These are phyloP conservation scores for Cervus canadensis DNA, from an alignment of 2,113 vertebrate species.

Conservation along the genomic window DNA sequence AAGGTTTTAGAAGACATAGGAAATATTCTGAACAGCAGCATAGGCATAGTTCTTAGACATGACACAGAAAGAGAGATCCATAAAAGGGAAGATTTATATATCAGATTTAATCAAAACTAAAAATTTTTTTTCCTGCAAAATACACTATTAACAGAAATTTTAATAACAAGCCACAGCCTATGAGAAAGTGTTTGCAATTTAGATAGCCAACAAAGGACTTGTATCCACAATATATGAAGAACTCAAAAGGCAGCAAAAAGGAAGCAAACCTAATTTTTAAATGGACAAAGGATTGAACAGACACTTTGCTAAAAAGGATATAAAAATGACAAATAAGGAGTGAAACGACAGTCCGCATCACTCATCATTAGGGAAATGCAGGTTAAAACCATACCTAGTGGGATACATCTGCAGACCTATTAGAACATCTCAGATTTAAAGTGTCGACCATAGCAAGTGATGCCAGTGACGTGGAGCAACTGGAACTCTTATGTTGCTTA, in stretches of 20 bases:
- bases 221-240: neutral
- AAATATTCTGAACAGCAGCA: neutral
- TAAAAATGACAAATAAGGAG: neutral
- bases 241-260: neutral
- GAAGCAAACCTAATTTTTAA: neutral
- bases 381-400: neutral
- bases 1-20: neutral
- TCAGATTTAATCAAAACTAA: neutral
- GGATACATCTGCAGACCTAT: neutral
- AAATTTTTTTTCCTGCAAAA: neutral
- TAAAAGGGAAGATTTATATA: neutral
- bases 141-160: neutral
- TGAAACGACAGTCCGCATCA: neutral
- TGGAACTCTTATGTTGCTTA: neutral
- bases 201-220: neutral
- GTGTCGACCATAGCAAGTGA: neutral
- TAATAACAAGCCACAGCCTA: neutral
- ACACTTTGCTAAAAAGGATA: neutral
- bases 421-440: neutral
- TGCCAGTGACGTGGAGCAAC: neutral
- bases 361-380: neutral
- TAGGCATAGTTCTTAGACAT: neutral
- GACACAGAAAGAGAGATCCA: neutral
- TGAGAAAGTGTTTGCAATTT: neutral
- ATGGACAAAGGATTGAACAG: neutral